Evolutionary conservation across 2,113 vertebrate species (phyloP).

Genomic region (Hemicordylus capensis): DNA sequence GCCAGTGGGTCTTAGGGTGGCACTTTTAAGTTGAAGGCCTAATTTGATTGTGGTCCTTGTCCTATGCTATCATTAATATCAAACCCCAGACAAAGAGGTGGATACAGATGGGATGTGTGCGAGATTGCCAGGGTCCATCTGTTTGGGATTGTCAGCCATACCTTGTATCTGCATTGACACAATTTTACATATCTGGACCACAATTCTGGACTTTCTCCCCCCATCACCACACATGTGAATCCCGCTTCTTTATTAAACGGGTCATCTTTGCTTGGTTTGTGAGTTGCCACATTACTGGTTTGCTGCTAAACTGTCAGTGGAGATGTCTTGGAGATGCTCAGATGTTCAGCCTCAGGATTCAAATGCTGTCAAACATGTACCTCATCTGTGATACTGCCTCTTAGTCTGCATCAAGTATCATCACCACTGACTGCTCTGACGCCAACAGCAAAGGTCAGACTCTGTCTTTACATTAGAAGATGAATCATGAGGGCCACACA

Average conservation of each 20-base stretch:
- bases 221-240: background rate
- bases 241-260: slow-evolving; percentile 21
- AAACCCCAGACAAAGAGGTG: background rate
- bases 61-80: background rate
- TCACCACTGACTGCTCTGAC: background rate
- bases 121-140: background rate
- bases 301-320: background rate
- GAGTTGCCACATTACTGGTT: background rate
- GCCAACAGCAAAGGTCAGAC: background rate
- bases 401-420: background rate
- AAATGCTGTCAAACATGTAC: background rate
- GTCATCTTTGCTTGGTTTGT: slow-evolving; percentile 18
- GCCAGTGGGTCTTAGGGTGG: too few species aligned
- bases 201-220: background rate
- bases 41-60: background rate
- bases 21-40: background rate
- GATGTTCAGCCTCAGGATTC: background rate
- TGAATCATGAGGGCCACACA: background rate
- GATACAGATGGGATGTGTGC: too few species aligned
- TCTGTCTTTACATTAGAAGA: background rate
- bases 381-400: background rate
- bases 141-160: background rate
- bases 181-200: background rate
- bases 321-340: background rate
- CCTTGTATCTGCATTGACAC: background rate